Evolutionary conservation across 2,113 vertebrate genomes (phyloP).

Genomic region (Cynopterus brachyotis): DNA sequence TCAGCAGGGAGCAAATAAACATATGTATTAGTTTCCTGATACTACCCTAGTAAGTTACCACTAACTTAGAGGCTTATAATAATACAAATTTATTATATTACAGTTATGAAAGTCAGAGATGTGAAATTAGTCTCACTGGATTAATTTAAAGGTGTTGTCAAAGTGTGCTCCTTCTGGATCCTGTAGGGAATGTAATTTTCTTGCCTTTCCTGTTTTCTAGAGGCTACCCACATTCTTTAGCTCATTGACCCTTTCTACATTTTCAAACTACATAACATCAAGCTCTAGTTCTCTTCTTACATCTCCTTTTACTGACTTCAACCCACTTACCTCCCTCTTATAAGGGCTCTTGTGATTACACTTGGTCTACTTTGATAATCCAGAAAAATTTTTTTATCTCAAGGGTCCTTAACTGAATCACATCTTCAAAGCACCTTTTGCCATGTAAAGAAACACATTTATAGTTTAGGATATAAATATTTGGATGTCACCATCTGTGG

Average conservation of each 20-base stretch:
- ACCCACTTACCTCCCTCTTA: background rate
- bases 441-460: background rate
- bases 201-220: background rate
- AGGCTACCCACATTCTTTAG: background rate
- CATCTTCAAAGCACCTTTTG: background rate
- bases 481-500: background rate
- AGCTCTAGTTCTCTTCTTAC: background rate
- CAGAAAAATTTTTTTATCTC: background rate
- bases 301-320: background rate
- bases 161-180: background rate
- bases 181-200: background rate
- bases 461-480: background rate
- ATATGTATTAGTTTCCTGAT: background rate
- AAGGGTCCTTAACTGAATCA: background rate
- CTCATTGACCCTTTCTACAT: background rate
- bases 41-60: background rate
- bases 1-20: background rate
- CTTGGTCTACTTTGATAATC: background rate
- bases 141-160: background rate
- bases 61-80: background rate
- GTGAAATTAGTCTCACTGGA: background rate
- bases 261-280: background rate
- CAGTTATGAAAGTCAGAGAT: background rate
- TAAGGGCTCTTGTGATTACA: background rate
- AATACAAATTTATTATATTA: background rate